Conservation (phyloP, 1,140 invertebrate genomes). For the Leguminivora glycinivorella region DNA sequence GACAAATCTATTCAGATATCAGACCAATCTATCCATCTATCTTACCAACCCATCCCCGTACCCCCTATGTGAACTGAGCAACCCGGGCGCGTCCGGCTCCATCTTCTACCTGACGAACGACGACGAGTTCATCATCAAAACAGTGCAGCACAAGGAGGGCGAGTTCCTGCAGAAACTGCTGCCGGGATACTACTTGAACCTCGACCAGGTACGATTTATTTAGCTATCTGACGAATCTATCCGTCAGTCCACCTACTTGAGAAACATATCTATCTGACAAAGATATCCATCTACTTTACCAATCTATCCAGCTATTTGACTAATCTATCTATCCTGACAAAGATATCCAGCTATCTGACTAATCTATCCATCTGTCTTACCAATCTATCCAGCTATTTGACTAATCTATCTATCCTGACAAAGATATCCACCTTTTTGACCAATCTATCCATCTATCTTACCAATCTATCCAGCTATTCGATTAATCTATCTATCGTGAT, state of each 20-base stretch:
- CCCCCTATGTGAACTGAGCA: slow-evolving; percentile 95
- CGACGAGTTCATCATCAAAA: slow-evolving; percentile 99
- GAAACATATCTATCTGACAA: background rate
- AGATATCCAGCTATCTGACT: too few relatives aligned
- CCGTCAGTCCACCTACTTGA: too few relatives aligned
- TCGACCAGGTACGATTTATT: slow-evolving; percentile 77
- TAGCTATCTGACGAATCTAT: too few relatives aligned
- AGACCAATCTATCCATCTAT: too few relatives aligned
- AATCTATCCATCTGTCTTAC: too few relatives aligned
- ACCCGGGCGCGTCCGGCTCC: slow-evolving; percentile 99
- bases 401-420: too few relatives aligned
- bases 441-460: slow-evolving; percentile 88
- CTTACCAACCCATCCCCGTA: too few relatives aligned
- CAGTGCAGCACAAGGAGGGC: slow-evolving; percentile 99
- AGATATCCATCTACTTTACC: slow-evolving; percentile 90
- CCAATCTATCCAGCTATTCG: too few relatives aligned
- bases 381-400: slow-evolving; percentile 37
- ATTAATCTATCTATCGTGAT: too few relatives aligned
- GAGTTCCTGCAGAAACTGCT: slow-evolving; percentile 99
- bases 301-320: too few relatives aligned
- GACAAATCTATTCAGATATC: too few relatives aligned
- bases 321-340: too few relatives aligned
- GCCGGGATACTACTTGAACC: slow-evolving; percentile 95
- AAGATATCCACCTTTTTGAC: background rate
- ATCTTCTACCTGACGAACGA: slow-evolving; percentile 99